Evolutionary conservation across 2,888 invertebrate species (phyloP).

Genomic region (Strigamia crassipes): DNA sequence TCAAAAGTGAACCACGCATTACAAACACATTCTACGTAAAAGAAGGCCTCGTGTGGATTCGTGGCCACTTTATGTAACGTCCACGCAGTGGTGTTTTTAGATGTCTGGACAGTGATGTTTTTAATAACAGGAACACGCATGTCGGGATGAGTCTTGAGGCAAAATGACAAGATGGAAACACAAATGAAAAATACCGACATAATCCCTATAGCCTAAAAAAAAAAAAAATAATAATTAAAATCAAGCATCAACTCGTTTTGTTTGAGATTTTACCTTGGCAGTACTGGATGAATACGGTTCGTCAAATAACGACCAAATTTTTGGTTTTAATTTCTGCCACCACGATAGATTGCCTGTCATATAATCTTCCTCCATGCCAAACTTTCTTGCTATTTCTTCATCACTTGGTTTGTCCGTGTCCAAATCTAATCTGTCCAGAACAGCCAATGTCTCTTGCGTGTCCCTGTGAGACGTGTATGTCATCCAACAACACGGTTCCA

Average conservation of each 20-base stretch:
- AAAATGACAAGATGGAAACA: constrained; percentile 98
- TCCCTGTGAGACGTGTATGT: constrained; percentile 93
- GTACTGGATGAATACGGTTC: constrained; percentile 98
- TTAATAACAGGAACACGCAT: constrained; percentile 85
- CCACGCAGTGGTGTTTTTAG: constrained; percentile 76
- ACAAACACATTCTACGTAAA: constrained; percentile 97
- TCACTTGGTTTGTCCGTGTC: constrained; percentile 98
- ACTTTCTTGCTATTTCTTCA: constrained; percentile 96
- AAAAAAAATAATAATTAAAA: neutral
- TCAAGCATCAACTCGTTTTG: neutral
- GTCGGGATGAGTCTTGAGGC: constrained; percentile 99
- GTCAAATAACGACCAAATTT: constrained; percentile 98
- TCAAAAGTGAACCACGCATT: constrained; percentile 99
- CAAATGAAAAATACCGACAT: constrained; percentile 99
- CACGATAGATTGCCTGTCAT: constrained; percentile 85
- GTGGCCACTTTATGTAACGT: constrained; percentile 83
- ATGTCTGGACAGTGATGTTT: constrained; percentile 77
- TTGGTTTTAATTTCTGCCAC: constrained; percentile 97
- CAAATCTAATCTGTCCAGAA: constrained; percentile 93
- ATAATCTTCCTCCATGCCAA: constrained; percentile 94
- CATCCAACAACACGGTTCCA: constrained; percentile 99
- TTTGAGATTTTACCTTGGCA: constrained; percentile 76
- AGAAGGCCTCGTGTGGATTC: constrained; percentile 95
- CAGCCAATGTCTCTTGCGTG: constrained; percentile 97
- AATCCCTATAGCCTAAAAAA: constrained; percentile 85